Evolutionary conservation across 2,888 invertebrate species (phyloP).

Genomic region (Leucophora obtusa): DNA sequence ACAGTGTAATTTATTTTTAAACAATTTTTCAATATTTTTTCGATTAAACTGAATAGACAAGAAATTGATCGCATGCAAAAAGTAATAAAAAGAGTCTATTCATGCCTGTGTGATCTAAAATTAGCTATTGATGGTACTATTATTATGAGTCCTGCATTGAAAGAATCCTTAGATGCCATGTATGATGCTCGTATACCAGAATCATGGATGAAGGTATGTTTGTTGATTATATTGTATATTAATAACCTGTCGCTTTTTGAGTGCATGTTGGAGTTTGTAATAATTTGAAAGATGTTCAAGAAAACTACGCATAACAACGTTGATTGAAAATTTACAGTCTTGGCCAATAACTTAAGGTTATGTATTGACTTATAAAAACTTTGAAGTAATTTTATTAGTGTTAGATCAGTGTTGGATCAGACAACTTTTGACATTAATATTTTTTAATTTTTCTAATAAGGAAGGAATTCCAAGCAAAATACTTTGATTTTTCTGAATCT

Average conservation of each 20-base stretch:
- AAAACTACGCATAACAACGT: not conserved
- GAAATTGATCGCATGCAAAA: constrained; percentile 91
- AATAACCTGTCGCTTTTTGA: not conserved
- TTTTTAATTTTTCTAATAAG: no score
- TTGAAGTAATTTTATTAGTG: no score
- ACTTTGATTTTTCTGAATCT: no score
- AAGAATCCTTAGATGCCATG: constrained; percentile 95
- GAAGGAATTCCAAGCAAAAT: no score
- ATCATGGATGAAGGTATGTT: constrained; percentile 89
- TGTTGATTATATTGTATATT: not conserved
- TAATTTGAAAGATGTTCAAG: not conserved
- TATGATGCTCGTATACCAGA: constrained; percentile 97
- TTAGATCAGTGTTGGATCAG: no score
- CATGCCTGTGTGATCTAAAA: constrained; percentile 92
- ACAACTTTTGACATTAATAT: no score
- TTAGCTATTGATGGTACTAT: constrained; percentile 98
- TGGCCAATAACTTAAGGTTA: not conserved
- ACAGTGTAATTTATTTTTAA: not conserved
- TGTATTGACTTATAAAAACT: no score
- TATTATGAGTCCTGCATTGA: constrained; percentile 94
- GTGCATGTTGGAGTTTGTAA: not conserved
- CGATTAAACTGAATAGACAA: constrained; percentile 79
- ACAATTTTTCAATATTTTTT: not conserved
- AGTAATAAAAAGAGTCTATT: constrained; percentile 88
- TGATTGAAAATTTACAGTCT: not conserved